Evolutionary conservation across 23 tunicate species (phyloP), one percentile per base, ranked within the genome.

Genomic region (Trididemnum clinides): DNA sequence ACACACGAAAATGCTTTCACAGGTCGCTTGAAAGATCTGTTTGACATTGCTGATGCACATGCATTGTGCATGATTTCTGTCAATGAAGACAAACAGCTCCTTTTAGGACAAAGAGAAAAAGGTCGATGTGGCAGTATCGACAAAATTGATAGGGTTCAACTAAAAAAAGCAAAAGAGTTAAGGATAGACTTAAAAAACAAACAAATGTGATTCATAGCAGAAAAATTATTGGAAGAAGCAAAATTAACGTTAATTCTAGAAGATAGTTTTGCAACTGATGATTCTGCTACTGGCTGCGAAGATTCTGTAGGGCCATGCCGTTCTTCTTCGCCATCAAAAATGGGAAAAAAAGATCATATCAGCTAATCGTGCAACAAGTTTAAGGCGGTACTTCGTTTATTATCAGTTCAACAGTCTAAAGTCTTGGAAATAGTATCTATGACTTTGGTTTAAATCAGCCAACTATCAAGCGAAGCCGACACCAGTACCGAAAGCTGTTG

Each of bases 41-140:
- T 62, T 62, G 69, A 62, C n/a, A 62, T 62, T 62, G 69, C 69
- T 62, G 23, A 62, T 62, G 69, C 27, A 62, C 23, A 62, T 62
- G 25, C 69, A 62, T 62, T 62, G 25, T 12, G n/a, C n/a, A 20
- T 62, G 69, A 62, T 62, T 62, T 12, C 23, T 25, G n/a, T 62
- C n/a, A 25, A 62, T 20, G 69, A 62, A 62, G 69, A 62, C 69
- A 62, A 62, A 62, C 69, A 62, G 69, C n/a, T 62, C 25, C 69
- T 62, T 62, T 12, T 12, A 25, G 69, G 23, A 62, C 69, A n/a
- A n/a, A 20, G 69, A 62, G 69, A 62, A 62, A 62, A 62, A 22
- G 69, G 69, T 62, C 69, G 27, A 12, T 25, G 69, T 62, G 69
- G 69, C 23, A 12, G 69, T 62, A 62, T 62, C 23, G 25, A 62